Conservation (phyloP, 1,140 invertebrate species). For the Brevipalpus yothersi region DNA sequence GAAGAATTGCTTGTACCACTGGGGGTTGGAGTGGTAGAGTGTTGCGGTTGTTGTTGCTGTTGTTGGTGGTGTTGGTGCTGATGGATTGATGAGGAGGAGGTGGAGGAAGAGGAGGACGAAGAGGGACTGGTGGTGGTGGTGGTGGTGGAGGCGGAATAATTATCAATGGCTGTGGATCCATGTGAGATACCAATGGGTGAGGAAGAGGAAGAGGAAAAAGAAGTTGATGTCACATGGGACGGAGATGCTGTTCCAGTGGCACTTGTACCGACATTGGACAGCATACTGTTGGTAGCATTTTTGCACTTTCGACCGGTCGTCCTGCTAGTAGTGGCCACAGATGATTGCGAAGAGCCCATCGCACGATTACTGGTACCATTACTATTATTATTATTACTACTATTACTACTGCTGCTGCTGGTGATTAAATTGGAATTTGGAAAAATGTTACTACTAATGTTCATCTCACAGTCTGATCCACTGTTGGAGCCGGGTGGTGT, state of each 20-base stretch:
- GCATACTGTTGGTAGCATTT: background rate
- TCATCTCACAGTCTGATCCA: conserved; percentile 3
- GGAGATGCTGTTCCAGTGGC: background rate
- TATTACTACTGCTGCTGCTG: background rate
- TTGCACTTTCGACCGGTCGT: background rate
- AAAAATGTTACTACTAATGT: background rate
- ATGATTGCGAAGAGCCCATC: background rate
- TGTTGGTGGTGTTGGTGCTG: background rate
- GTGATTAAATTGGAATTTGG: background rate
- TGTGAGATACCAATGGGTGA: no score
- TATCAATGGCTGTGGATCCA: background rate
- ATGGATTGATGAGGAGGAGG: background rate
- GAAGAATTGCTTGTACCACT: background rate
- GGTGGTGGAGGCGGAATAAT: background rate
- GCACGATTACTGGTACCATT: background rate
- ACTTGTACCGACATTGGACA: background rate
- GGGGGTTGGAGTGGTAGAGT: background rate
- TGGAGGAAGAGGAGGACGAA: background rate
- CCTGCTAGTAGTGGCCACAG: background rate
- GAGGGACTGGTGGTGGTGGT: background rate
- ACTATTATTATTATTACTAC: background rate
- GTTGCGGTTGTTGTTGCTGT: background rate
- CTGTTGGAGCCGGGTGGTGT: conserved; percentile 1
- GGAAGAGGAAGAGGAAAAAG: background rate
- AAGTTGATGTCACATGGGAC: background rate